phyloP scores from a whole-genome alignment of 2,797 vertebrate genomes.

The Pseudomugil gertrudae region DNA sequence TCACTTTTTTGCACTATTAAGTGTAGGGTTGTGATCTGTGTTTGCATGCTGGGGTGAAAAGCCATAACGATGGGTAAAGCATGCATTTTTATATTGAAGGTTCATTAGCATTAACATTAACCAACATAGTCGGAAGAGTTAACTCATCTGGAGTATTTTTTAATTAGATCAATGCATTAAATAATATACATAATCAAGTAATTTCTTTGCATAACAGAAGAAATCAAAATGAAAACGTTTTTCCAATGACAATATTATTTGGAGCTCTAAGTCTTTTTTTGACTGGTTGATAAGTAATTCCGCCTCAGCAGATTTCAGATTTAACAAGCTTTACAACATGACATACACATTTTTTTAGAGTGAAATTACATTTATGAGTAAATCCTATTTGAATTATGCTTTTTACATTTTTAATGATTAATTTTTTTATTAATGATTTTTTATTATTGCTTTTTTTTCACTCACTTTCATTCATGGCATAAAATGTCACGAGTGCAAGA shows the following conservation, averaged over 20 bases:
- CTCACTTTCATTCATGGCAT: neutral
- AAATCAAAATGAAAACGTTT: neutral
- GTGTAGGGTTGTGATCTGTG: constrained; percentile 4
- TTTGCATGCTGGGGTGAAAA: constrained; percentile 8
- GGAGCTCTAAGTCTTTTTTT: neutral
- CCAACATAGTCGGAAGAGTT: neutral
- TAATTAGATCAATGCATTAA: neutral
- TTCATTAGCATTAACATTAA: neutral
- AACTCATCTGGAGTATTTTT: neutral
- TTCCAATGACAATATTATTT: neutral
- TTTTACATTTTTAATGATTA: neutral
- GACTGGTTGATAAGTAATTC: neutral
- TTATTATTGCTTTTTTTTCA: too few species aligned
- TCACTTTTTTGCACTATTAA: neutral
- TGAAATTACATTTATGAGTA: too few species aligned
- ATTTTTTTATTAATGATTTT: too few species aligned
- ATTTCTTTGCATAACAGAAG: too few species aligned
- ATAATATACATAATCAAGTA: neutral
- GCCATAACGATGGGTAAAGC: constrained; percentile 6
- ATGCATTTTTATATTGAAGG: neutral
- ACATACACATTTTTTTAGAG: too few species aligned
- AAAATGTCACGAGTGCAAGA: too few species aligned
- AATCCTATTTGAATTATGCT: neutral
- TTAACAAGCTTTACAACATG: neutral
- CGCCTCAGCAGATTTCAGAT: neutral